Base-by-base conservation (phyloP, 1,140 invertebrate genomes). In the Drosophila nigromelanica region DNA sequence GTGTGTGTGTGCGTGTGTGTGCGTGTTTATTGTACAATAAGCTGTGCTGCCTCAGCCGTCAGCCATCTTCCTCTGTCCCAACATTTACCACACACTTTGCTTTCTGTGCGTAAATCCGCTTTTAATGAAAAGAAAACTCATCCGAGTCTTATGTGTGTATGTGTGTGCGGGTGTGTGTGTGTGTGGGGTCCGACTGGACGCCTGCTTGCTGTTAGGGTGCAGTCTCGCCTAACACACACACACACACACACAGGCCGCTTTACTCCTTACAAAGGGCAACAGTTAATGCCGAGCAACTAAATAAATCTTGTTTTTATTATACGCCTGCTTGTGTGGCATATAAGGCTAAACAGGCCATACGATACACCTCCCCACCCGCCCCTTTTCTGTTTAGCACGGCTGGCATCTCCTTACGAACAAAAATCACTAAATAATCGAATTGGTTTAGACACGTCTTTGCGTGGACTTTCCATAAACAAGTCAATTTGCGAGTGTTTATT, bases 51-150 rank as follows among this genome's bases (percentile, higher is more conserved):
- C 76, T 80, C 69, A 67, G 39, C 61, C 70, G 52, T 76, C 27
- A 33, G 0, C 21, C 5, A 6, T 33, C 3, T 35, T 8, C 35
- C n/a, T 14, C 55, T 3, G 18, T 37, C n/a, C 12, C 42, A 56
- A 27, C 37, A 33, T 24, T 40, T 52, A 8, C 21, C 42, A 18
- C 35, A 43, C 52, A 70, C 79, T 75, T 72, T 68, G 50, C 42
- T 61, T 61, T 47, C 60, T 82, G 76, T 83, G 80, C 83, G 83
- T 83, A 89, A 89, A 89, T 89, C 83, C 83, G 83, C 83, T 89
- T 89, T 89, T 89, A 89, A 89, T 89, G 83, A 89, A 89, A 89
- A 89, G 83, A 89, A 89, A 89, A 89, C 83, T 86, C 83, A 83
- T 89, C 72, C 48, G 55, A 68, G 68, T 64, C 89, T 61, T 75